These are phyloP conservation scores for Alentia gelatinosa DNA, from an alignment of 2,888 invertebrate species.

Conservation along the genomic window DNA sequence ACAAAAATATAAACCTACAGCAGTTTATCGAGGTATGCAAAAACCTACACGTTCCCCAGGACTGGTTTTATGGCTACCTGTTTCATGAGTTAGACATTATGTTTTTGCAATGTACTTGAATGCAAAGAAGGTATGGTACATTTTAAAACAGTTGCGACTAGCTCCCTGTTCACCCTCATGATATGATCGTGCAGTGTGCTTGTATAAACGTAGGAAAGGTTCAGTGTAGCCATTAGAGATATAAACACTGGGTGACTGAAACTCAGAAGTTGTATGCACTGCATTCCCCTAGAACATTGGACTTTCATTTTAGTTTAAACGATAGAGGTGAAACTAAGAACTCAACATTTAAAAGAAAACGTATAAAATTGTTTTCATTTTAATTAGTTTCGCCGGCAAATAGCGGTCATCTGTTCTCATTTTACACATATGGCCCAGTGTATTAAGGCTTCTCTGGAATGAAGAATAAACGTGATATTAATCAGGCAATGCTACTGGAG, in stretches of 20 bases:
- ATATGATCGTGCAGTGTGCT: neutral
- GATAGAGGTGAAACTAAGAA: neutral
- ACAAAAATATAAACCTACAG: neutral
- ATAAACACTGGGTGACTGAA: neutral
- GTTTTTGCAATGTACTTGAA: neutral
- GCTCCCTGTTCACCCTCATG: neutral
- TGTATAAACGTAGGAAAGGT: neutral
- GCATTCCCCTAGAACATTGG: constrained; percentile 12
- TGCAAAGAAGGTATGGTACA: neutral
- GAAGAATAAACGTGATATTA: constrained; percentile 34
- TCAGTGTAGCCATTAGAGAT: constrained; percentile 23
- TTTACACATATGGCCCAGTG: constrained; percentile 24
- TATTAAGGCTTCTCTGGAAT: constrained; percentile 34
- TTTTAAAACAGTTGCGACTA: neutral
- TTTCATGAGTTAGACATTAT: neutral
- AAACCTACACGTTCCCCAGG: neutral
- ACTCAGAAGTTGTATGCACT: constrained; percentile 24
- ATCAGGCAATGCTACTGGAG: no score
- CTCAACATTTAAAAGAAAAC: neutral
- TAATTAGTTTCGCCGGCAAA: neutral
- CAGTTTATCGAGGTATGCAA: neutral
- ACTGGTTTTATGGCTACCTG: neutral
- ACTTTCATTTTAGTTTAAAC: neutral
- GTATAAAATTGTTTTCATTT: neutral
- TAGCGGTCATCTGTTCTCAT: constrained; percentile 34